Base-by-base conservation (phyloP, 2,888 invertebrate species). In the Druceiella hillmani region DNA sequence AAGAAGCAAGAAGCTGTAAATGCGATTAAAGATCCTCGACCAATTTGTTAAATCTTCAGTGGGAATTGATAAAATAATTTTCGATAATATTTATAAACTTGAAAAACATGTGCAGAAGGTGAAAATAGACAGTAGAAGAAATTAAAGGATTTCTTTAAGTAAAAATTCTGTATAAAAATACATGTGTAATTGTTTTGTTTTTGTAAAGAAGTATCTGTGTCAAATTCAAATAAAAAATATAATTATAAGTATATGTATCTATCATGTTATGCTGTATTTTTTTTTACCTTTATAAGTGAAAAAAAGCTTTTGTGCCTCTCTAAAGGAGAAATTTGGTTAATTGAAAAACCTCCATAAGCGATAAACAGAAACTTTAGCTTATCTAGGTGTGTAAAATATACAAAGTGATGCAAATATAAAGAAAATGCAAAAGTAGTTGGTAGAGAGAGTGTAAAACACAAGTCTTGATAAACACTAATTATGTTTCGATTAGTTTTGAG, bases 81-180 rank as follows among this genome's bases (percentile, higher is more conserved):
- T 47, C 35, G 35, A 35, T 11, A 27, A 44, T 49, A 46, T 40
- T 44, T n/a, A n/a, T n/a, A n/a, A n/a, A n/a, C n/a, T n/a, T n/a
- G n/a, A n/a, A n/a, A n/a, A n/a, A n/a, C n/a, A n/a, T n/a, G n/a
- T n/a, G n/a, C n/a, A n/a, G n/a, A n/a, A n/a, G n/a, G 38, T 33
- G 43, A 47, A 46, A 43, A 46, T 37, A 45, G 39, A 45, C 43
- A 44, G 27, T 45, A 43, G 46, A 47, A 35, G 32, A 47, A 45
- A 47, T 45, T 45, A 39, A 46, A 43, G 36, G 42, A 44, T 49
- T 45, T 42, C 44, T 42, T 39, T 24, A 17, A 37, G 40, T 40
- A 30, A 16, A 38, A 39, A 39, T 39, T 34, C 29, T 28, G 27
- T 28, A 17, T 36, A 36, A 40, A 43, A 45, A 34, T 38, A 29